Base-by-base conservation (phyloP, 2,113 vertebrate genomes). In the Alethe diademata region DNA sequence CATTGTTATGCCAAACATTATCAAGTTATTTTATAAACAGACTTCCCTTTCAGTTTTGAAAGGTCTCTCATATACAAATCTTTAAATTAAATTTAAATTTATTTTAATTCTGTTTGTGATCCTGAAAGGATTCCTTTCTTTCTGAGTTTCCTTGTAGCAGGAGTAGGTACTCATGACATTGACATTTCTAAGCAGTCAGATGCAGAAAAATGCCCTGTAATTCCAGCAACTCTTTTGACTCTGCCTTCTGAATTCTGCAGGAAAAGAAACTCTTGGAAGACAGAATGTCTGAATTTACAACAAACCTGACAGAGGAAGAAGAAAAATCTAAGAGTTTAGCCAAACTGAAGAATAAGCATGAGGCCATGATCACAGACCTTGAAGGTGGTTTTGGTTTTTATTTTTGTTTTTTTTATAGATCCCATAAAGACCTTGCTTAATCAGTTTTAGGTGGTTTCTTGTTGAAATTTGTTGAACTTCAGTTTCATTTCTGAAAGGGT, bases 261-360 rank as follows among this genome's bases (percentile, higher is more conserved):
- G 99, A 99, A 92, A 99, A 99, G 96, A 99, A 99, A 95, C 92
- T 99, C 45, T 13, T 99, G 96, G 99, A 99, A 91, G 99, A 99
- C 56, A 98, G 99, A 74, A 98, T 99, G 93, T 98, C 98, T 1
- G 99, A 99, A 96, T 99, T 99, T 96, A 99, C 99, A 85, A 99
- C 99, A 19, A 99, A 99, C 92, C 97, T 99, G 94, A 98, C 98
- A 7, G 99, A 99, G 88, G 99, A 99, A 92, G 99, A 99, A 81
- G 99, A 99, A 97, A 99, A 99, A 85, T 99, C 99, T 8, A 99
- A 99, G 98, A 99, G 99, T 73, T 98, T 99, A 47, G 98, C 99
- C 93, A 99, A 99, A 94, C 98, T 99, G 43, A 99, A 99, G 97
- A 99, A 98, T 95, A 99, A 99, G 74, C 99, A 99, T 1, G 99